Evolutionary conservation across 2,113 vertebrate genomes (phyloP).

Genomic region (Psephotus haematonotus): DNA sequence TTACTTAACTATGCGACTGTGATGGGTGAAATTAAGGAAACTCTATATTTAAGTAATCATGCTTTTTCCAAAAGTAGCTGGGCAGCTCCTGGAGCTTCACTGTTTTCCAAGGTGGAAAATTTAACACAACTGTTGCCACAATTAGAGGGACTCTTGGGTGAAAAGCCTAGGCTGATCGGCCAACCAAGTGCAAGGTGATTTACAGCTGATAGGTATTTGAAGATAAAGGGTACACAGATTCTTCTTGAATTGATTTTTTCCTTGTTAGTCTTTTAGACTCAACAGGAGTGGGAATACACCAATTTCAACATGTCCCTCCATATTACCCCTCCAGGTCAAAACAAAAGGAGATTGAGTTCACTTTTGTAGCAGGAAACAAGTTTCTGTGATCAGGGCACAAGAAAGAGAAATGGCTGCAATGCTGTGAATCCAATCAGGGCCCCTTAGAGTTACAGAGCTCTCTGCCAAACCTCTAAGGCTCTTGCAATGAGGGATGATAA

Average conservation of each 20-base stretch:
- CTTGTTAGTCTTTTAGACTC: slow-evolving; percentile 61
- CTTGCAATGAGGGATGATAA: neutral
- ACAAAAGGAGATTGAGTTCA: slow-evolving; percentile 56
- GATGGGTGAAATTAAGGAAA: neutral
- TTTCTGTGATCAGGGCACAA: neutral
- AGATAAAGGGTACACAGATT: neutral
- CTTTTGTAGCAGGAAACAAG: slow-evolving; percentile 36
- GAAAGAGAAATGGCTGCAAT: slow-evolving; percentile 57
- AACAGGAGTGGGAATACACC: slow-evolving; percentile 46
- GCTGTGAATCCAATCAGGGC: slow-evolving; percentile 59
- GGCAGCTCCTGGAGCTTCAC: neutral
- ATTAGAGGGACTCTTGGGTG: neutral
- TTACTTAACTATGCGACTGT: neutral
- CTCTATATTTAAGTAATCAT: neutral
- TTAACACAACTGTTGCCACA: neutral
- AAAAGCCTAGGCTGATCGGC: neutral
- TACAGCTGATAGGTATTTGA: neutral
- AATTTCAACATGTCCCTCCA: slow-evolving; percentile 20
- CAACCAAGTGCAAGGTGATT: slow-evolving; percentile 8
- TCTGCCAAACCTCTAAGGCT: neutral
- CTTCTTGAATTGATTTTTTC: slow-evolving; percentile 48
- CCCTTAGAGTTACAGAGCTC: neutral
- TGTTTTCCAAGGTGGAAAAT: neutral
- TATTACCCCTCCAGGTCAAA: slow-evolving; percentile 63
- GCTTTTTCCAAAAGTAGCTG: neutral